Conservation (phyloP, 2,113 vertebrate genomes). For the Chitala chitala region DNA sequence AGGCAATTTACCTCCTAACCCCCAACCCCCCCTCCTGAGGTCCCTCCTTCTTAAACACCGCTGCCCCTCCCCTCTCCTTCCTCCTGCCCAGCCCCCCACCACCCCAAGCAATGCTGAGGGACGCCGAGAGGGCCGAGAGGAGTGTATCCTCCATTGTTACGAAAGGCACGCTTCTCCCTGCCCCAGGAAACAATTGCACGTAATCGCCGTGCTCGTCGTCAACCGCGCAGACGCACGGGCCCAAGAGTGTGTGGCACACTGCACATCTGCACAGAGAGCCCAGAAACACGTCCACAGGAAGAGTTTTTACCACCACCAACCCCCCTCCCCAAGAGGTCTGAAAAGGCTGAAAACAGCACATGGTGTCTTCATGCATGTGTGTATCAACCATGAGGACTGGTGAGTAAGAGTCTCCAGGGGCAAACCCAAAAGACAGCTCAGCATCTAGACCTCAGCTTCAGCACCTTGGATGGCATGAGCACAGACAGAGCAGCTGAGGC, state of each 20-base stretch:
- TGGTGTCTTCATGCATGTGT: not conserved
- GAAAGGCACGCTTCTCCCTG: too few species aligned
- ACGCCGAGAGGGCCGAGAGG: not conserved
- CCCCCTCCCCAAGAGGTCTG: too few species aligned
- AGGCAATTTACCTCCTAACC: conserved; percentile 21
- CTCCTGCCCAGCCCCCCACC: too few species aligned
- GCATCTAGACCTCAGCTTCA: not conserved
- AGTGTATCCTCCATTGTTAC: too few species aligned
- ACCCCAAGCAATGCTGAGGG: not conserved
- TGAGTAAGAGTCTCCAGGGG: not conserved
- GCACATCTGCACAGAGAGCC: not conserved
- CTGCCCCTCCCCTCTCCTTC: not conserved
- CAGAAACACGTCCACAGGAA: not conserved
- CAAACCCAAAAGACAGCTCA: not conserved
- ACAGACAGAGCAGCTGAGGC: not conserved
- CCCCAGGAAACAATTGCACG: too few species aligned
- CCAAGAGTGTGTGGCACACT: not conserved
- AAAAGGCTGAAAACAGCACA: too few species aligned
- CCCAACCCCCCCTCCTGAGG: too few species aligned
- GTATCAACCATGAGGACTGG: too few species aligned
- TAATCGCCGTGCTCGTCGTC: not conserved
- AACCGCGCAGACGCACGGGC: not conserved
- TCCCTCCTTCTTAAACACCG: not conserved
- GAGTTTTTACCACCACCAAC: too few species aligned
- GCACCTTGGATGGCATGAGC: not conserved